Conservation (phyloP, 2,113 vertebrate genomes). For the Cnemophilus loriae region DNA sequence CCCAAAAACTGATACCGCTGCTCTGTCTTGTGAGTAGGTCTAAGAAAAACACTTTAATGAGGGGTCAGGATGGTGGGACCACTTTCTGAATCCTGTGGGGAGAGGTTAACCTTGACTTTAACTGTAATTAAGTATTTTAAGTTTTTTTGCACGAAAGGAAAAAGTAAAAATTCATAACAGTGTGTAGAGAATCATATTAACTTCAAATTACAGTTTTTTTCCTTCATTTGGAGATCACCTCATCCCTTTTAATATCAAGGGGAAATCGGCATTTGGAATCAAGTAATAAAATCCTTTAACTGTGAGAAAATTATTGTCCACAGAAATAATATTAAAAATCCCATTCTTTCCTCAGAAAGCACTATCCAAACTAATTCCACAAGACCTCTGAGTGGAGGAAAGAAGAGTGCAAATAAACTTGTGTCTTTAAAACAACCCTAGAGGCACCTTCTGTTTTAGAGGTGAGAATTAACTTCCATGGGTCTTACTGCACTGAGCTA, state of each 20-base stretch:
- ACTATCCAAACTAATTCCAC: background rate
- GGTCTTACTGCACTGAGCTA: background rate
- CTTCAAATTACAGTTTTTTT: background rate
- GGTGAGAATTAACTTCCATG: background rate
- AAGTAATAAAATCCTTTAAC: background rate
- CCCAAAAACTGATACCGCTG: background rate
- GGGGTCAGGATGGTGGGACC: too few relatives aligned
- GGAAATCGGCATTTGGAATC: background rate
- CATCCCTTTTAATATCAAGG: background rate
- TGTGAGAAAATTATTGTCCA: background rate
- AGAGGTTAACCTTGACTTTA: background rate
- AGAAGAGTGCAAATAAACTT: background rate
- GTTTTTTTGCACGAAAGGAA: background rate
- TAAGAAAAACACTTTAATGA: background rate
- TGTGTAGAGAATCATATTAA: background rate
- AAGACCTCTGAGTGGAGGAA: background rate
- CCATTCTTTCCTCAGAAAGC: background rate
- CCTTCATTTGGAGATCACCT: background rate
- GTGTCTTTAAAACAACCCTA: background rate
- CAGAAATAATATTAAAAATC: background rate
- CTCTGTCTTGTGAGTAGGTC: background rate
- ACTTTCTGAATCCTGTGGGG: background rate
- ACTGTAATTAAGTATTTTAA: background rate
- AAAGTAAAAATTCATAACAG: background rate
- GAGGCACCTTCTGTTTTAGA: background rate